Conservation (phyloP, 2,113 vertebrate genomes). For the Elanoides forficatus region DNA sequence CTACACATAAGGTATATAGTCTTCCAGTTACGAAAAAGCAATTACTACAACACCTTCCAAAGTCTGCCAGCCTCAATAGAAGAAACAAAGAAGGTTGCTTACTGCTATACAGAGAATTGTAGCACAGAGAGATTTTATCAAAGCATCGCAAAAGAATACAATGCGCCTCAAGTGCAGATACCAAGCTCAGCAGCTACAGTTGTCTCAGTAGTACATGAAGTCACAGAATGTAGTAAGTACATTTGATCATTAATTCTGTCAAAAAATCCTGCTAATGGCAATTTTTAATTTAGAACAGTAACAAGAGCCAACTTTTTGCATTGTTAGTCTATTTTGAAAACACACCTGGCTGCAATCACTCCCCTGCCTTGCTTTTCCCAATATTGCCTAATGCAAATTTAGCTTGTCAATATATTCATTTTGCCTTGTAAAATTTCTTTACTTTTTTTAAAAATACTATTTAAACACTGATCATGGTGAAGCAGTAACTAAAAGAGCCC, state of each 20-base stretch:
- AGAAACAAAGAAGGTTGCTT: neutral
- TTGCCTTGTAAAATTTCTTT: neutral
- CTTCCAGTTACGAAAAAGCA: neutral
- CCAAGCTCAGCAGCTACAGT: neutral
- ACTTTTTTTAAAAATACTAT: neutral
- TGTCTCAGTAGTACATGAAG: neutral
- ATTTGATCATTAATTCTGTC: neutral
- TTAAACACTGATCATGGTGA: neutral
- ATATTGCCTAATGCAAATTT: neutral
- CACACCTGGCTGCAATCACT: neutral
- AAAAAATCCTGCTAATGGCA: neutral
- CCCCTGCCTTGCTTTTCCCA: neutral
- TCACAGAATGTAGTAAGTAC: neutral
- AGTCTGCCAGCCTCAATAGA: neutral
- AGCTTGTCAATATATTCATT: neutral
- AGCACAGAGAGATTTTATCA: neutral
- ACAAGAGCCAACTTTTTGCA: neutral
- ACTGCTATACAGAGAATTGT: neutral
- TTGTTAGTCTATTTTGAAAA: neutral
- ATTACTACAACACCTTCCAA: neutral
- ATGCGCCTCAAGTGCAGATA: fast-evolving
- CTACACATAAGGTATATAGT: neutral
- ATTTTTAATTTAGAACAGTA: neutral
- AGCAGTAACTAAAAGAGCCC: neutral
- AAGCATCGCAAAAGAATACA: neutral